Percentiles rank a stretch among this genome's conserved stretches.
These are phyloP conservation scores for Anser brachyrhynchus DNA, from an alignment of 2,113 vertebrate genomes.

Conservation along the genomic window DNA sequence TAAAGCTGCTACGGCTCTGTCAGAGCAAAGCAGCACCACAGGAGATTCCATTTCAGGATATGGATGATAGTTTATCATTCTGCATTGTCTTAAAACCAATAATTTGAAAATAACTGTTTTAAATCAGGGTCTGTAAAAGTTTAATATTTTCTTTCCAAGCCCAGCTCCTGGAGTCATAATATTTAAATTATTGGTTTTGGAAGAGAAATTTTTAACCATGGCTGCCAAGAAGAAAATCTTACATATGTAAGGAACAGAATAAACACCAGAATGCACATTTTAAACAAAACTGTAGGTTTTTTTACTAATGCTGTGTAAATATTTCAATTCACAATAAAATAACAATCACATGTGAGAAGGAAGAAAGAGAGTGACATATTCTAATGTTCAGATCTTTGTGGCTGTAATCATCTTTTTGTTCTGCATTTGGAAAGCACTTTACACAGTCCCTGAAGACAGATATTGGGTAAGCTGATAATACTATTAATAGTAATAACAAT, in stretches of 20 bases:
- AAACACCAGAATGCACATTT: constrained; percentile 10
- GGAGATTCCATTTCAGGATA: not conserved
- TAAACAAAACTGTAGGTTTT: not conserved
- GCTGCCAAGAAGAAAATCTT: constrained; percentile 2
- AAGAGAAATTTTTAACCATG: not conserved
- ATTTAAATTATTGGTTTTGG: not conserved
- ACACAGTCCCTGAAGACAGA: not conserved
- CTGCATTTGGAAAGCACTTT: not conserved
- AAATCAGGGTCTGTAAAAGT: not conserved
- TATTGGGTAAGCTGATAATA: not conserved
- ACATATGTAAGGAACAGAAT: not conserved
- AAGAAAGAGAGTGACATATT: not conserved
- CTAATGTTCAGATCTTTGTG: not conserved
- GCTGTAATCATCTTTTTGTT: not conserved
- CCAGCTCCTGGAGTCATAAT: not conserved
- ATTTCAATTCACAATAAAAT: not conserved
- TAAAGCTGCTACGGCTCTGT: not conserved
- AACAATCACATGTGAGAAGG: not conserved
- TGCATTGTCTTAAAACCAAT: not conserved
- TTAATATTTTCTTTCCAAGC: not conserved
- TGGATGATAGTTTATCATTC: not conserved
- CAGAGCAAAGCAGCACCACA: not conserved
- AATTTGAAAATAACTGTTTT: not conserved
- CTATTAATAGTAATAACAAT: not conserved
- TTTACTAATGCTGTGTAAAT: not conserved